These are phyloP conservation scores for Pammene fasciana DNA, from an alignment of 2,888 invertebrate genomes.

Conservation along the genomic window DNA sequence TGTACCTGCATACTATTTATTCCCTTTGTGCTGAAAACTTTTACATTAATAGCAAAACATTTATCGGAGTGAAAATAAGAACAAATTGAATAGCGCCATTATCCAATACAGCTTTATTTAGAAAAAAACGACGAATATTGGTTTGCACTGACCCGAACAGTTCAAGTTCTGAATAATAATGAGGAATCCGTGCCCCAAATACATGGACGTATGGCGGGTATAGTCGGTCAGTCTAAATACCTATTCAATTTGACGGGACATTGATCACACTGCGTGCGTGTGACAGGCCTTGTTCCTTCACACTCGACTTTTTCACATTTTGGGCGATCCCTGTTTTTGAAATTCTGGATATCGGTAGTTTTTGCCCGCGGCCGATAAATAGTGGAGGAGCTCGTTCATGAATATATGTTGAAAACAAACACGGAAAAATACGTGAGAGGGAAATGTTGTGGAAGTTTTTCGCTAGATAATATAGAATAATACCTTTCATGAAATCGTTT, in stretches of 20 bases:
- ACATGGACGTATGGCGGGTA: slow-evolving; percentile 40
- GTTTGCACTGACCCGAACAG: slow-evolving; percentile 37
- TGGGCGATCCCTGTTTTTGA: slow-evolving; percentile 49
- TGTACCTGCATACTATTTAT: too few relatives aligned
- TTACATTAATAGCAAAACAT: too few relatives aligned
- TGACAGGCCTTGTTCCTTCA: slow-evolving; percentile 60
- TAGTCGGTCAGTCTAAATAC: slow-evolving; percentile 57
- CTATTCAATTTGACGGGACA: slow-evolving; percentile 72
- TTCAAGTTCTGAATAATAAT: slow-evolving; percentile 41
- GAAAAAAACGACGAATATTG: slow-evolving; percentile 37
- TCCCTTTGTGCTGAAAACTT: too few relatives aligned
- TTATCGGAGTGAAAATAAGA: background rate
- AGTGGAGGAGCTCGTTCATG: slow-evolving; percentile 22
- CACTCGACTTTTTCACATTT: slow-evolving; percentile 57
- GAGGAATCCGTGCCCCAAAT: slow-evolving; percentile 40
- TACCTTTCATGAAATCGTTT: background rate
- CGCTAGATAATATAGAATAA: background rate
- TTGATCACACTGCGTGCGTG: slow-evolving; percentile 65
- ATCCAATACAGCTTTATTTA: slow-evolving; percentile 25
- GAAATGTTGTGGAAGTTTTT: background rate
- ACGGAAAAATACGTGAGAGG: background rate
- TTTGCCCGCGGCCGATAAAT: slow-evolving; percentile 27
- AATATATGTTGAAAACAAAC: slow-evolving; percentile 21
- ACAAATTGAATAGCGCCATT: slow-evolving; percentile 23
- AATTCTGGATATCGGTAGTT: slow-evolving; percentile 32